These are phyloP conservation scores for Daktulosphaira vitifoliae DNA, from an alignment of 1,140 invertebrate genomes.

Conservation along the genomic window DNA sequence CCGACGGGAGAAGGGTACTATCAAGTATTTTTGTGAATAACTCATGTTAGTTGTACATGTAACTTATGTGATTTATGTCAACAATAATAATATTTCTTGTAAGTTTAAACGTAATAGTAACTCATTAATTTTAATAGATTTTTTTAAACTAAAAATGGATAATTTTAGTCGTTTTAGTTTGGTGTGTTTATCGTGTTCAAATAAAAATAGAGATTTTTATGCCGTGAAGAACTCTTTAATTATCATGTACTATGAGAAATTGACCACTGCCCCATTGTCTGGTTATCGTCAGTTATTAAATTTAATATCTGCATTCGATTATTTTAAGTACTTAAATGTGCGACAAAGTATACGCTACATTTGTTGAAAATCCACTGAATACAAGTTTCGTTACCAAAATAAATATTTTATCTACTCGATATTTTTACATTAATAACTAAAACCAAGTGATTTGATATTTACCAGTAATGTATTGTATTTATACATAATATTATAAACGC, in stretches of 20 bases:
- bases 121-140: constrained; percentile 5
- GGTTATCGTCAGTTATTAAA: not conserved
- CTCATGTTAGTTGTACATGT: constrained; percentile 19
- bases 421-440: not conserved
- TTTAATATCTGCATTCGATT: constrained; percentile 17
- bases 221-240: constrained; percentile 4
- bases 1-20: constrained; percentile 1
- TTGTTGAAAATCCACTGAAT: constrained; percentile 14
- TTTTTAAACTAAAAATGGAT: constrained; percentile 14
- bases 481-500: too few species aligned
- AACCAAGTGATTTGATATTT: constrained; percentile 5
- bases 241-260: too few species aligned
- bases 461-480: not conserved
- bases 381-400: constrained; percentile 24
- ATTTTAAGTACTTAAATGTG: constrained; percentile 20
- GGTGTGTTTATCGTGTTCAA: constrained; percentile 23
- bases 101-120: not conserved
- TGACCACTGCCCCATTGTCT: constrained; percentile 26
- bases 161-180: constrained; percentile 1
- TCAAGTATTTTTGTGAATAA: constrained; percentile 13
- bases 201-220: constrained; percentile 3
- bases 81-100: constrained; percentile 13
- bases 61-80: constrained; percentile 29
- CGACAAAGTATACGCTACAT: not conserved
- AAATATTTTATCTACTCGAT: not conserved